Evolutionary conservation across 1,140 invertebrate species (phyloP), one percentile per base, ranked within the genome.

Genomic region (Brachionus manjavacas): DNA sequence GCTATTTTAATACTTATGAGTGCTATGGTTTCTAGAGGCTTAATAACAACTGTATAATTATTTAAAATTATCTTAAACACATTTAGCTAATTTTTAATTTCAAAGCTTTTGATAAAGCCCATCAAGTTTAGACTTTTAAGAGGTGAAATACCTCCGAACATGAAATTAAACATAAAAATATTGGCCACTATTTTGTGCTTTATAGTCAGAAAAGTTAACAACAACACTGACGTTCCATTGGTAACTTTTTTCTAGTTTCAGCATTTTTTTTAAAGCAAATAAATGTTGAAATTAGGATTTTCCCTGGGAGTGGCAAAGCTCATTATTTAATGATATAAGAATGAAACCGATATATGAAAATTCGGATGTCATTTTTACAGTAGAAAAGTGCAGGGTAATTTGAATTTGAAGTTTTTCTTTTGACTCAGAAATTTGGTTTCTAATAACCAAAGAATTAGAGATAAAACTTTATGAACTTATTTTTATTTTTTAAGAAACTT

Each of bases 291-390:
- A 31, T 23, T 11, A 81, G 79, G 23, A 39, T 4, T 81, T 81
- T 81, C 79, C 79, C 12, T 81, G 79, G 79, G 79, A 81, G 43
- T 81, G 79, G 79, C 79, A 81, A 81, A 68, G 64, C 35, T 64
- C 49, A 23, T 6, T 81, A 12, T 81, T 39, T 23, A 81, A 81
- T 46, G 79, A 81, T 81, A 6, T 41, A 9, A 81, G 39, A 46
- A 81, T 81, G 79, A 68, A 81, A 4, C 64, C 79, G 12, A 60
- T 81, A 55, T 81, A 35, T 43, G 25, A 60, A 60, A 81, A 81
- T 35, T 9, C 49, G 7, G 64, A 81, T 23, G 52, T 81, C 9
- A 39, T 60, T 41, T 35, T 25, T 6, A 81, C 52, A 9, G 20
- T 81, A 20, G 52, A 81, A 43, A 35, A 68, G 31, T 81, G 79